phyloP scores from a whole-genome alignment of 2,888 invertebrate species.

The Lochmaea crataegi region DNA sequence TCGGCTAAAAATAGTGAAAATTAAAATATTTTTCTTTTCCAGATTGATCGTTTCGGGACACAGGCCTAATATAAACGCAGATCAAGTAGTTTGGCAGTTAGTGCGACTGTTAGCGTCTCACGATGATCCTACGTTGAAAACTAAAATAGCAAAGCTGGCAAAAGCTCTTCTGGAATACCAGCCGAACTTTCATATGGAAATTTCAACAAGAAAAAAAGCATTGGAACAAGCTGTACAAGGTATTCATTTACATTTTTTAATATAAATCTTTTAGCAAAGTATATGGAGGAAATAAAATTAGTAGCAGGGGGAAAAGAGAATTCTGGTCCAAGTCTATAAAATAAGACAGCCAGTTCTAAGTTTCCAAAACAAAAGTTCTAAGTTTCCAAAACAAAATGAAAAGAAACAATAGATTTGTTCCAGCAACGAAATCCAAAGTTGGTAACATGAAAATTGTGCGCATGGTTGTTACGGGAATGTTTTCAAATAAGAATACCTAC shows the following conservation, averaged over 20 bases:
- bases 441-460: too few relatives aligned
- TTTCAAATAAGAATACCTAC: too few relatives aligned
- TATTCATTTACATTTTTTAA: constrained; percentile 46
- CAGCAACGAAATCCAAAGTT: too few relatives aligned
- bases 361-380: too few relatives aligned
- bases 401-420: too few relatives aligned
- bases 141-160: constrained; percentile 72
- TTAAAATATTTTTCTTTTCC: constrained; percentile 38
- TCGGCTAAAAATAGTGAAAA: too few relatives aligned
- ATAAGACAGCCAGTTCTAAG: too few relatives aligned
- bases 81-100: constrained; percentile 87
- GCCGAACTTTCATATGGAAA: constrained; percentile 74
- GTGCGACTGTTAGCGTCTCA: constrained; percentile 77
- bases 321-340: too few relatives aligned
- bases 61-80: constrained; percentile 77
- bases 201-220: constrained; percentile 77
- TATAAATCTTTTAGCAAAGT: neutral
- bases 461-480: too few relatives aligned
- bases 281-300: too few relatives aligned
- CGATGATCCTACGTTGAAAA: constrained; percentile 72
- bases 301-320: too few relatives aligned
- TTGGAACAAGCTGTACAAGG: constrained; percentile 89
- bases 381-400: too few relatives aligned
- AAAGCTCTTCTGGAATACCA: constrained; percentile 73
- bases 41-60: constrained; percentile 68